Percentiles rank a stretch among this genome's conserved stretches.
These are phyloP conservation scores for Dendropsophus ebraccatus DNA, from an alignment of 2,113 vertebrate species.

Conservation along the genomic window DNA sequence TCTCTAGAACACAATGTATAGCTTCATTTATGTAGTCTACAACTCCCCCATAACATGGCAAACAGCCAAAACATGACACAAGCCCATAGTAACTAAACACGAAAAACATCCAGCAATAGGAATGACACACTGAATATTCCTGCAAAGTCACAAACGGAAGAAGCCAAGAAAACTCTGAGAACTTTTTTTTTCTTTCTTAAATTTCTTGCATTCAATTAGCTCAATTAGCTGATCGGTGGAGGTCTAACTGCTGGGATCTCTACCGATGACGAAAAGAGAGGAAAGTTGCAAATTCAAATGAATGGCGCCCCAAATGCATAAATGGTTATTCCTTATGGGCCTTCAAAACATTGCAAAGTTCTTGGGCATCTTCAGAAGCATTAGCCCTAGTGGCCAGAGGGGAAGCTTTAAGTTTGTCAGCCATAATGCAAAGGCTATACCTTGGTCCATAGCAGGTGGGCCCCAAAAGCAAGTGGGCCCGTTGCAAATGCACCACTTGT, in stretches of 20 bases:
- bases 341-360: neutral
- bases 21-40: conserved; percentile 17
- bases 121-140: neutral
- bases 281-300: too few relatives aligned
- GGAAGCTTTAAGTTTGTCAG: neutral
- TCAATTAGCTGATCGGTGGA: too few relatives aligned
- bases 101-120: neutral
- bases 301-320: too few relatives aligned
- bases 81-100: conserved; percentile 2
- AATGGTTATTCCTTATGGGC: too few relatives aligned
- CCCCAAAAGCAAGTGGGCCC: too few relatives aligned
- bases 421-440: neutral
- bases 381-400: neutral
- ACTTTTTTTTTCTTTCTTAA: neutral
- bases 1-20: conserved; percentile 24
- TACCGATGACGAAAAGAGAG: too few relatives aligned
- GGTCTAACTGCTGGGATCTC: too few relatives aligned
- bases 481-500: too few relatives aligned
- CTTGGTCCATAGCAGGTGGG: neutral
- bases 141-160: neutral
- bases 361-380: neutral
- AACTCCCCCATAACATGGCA: conserved; percentile 6
- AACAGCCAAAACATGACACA: conserved; percentile 27
- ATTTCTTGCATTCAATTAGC: neutral
- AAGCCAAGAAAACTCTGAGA: neutral